Base-by-base conservation (phyloP, 2,888 invertebrate species). In the Macrophya annulata region DNA sequence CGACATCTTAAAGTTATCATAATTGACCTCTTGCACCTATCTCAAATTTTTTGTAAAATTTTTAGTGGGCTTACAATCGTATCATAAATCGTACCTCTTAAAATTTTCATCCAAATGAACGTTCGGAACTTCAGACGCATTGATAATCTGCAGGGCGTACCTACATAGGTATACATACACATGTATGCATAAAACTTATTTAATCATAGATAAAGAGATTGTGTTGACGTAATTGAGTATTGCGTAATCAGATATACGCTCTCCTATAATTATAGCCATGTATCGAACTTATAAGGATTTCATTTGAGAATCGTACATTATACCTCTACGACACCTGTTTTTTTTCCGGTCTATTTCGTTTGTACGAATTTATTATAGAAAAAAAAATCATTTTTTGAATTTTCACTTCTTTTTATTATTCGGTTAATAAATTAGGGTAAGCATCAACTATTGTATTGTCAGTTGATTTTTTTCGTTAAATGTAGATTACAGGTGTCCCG, bases 141-240 rank as follows among this genome's bases (percentile, higher is more conserved):
- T n/a, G 31, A 81, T 37, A 40, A 55, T 81, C 15, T 62, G 62
- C 31, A 31, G 31, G 62, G 62, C 62, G 62, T 62, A 62, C 25
- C 62, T 62, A 12, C 21, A 76, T 84, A 79, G 85, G 88, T 88
- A 89, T 89, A 90, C 89, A 90, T 90, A 25, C 15, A 8, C 15
- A 12, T 40, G 25, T 15, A 10, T 72, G 55, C 17, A 81, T 65
- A 62, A 65, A 62, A 15, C 62, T 48, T 71, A 68, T 83, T 83
- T 68, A 83, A 83, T 83, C 83, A n/a, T 15, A 48, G 68, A 83
- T 65, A 62, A 68, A 68, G 48, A 83, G 83, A 83, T 83, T 83
- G 48, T 48, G n/a, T 83, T 68, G 83, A 83, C 83, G 83, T 83
- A 83, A 65, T 65, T 68, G 21, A 45, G 31, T 15, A 83, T 83